These are phyloP conservation scores for Drosophila peninsularis DNA, from an alignment of 2,888 invertebrate species.

Conservation along the genomic window DNA sequence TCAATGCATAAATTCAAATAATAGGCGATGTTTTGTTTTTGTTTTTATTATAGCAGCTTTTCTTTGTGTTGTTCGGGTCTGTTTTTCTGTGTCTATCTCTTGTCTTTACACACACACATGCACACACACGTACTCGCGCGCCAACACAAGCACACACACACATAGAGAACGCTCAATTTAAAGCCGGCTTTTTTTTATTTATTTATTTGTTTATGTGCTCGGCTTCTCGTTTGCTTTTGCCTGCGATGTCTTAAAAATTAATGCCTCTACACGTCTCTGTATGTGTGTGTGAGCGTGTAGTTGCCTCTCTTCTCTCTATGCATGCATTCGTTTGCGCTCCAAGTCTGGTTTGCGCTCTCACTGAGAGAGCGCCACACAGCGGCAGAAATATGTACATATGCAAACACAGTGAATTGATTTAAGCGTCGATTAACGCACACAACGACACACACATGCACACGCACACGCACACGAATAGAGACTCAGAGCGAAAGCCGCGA, in stretches of 20 bases:
- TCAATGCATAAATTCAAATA: conserved; percentile 27
- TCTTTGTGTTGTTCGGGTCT: conserved; percentile 51
- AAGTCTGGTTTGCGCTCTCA: conserved; percentile 64
- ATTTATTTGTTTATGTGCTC: conserved; percentile 71
- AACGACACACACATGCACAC: conserved; percentile 19
- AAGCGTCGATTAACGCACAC: conserved; percentile 78
- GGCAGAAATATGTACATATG: conserved; percentile 49
- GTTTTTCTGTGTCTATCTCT: conserved; percentile 44
- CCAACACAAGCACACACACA: conserved; percentile 14
- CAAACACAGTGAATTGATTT: conserved; percentile 72
- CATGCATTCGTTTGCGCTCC: conserved; percentile 31
- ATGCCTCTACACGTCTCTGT: conserved; percentile 1
- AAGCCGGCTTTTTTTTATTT: conserved; percentile 74
- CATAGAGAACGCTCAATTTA: conserved; percentile 52
- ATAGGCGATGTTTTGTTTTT: conserved; percentile 30
- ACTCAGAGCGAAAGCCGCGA: conserved; percentile 41
- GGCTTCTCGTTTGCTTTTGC: conserved; percentile 35
- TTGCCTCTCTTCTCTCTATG: conserved; percentile 25
- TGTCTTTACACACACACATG: conserved; percentile 13
- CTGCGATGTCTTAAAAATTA: conserved; percentile 38
- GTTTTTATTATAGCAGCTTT: conserved; percentile 42
- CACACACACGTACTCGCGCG: conserved; percentile 2
- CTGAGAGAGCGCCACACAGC: conserved; percentile 22
- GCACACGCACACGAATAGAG: conserved; percentile 37
- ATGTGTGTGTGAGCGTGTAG: conserved; percentile 11